Evolutionary conservation across 2,888 invertebrate species (phyloP).

Genomic region (Diplolepis rosae): DNA sequence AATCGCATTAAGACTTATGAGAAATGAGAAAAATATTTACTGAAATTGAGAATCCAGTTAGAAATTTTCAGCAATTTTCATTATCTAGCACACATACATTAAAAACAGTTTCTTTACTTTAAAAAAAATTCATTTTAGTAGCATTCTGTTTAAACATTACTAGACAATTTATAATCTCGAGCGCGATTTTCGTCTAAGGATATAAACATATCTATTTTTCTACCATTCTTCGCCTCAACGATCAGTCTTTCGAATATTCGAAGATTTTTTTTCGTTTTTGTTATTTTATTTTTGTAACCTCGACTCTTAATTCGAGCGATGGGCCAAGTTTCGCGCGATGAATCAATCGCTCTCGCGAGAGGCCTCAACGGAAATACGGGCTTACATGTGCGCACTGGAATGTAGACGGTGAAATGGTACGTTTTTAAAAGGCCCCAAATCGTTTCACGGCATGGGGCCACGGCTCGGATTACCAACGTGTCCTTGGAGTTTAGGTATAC

Average conservation of each 20-base stretch:
- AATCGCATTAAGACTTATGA: too few species aligned
- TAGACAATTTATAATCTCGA: too few species aligned
- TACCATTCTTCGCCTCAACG: conserved; percentile 40
- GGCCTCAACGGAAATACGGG: conserved; percentile 22
- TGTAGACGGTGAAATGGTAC: conserved; percentile 62
- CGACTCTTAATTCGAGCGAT: conserved; percentile 51
- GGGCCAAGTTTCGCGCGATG: conserved; percentile 31
- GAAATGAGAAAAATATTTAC: too few species aligned
- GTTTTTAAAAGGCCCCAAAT: conserved; percentile 68
- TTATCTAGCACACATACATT: too few species aligned
- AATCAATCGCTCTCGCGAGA: conserved; percentile 25
- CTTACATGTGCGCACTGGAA: conserved; percentile 43
- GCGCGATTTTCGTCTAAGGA: conserved; percentile 31
- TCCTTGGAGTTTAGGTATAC: conserved; percentile 62
- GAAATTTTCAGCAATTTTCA: too few species aligned
- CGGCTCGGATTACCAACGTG: conserved; percentile 69
- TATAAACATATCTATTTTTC: conserved; percentile 36
- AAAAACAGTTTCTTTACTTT: too few species aligned
- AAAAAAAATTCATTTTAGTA: too few species aligned
- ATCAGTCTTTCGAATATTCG: conserved; percentile 8
- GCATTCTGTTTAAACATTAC: too few species aligned
- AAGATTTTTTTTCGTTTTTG: conserved; percentile 23
- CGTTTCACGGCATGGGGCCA: conserved; percentile 65
- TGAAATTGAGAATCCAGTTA: too few species aligned
- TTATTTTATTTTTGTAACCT: conserved; percentile 42